Percentiles rank a stretch among this genome's conserved stretches.
These are phyloP conservation scores for Liodrosophila aerea DNA, from an alignment of 2,888 invertebrate species.

Conservation along the genomic window DNA sequence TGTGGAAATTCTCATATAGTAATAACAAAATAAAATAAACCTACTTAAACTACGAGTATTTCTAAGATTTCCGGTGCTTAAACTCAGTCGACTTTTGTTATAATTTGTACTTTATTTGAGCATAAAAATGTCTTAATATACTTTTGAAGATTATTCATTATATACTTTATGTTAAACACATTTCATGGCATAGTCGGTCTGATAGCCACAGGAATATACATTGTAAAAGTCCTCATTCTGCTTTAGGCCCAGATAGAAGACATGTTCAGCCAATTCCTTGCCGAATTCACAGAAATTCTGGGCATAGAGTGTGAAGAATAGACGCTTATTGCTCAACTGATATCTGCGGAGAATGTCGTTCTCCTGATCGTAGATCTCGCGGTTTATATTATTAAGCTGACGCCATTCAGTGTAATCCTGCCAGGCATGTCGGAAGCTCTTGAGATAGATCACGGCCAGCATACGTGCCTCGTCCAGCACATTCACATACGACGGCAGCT, in stretches of 20 bases:
- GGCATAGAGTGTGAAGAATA: slow-evolving; percentile 79
- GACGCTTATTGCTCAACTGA: slow-evolving; percentile 71
- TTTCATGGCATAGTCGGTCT: slow-evolving; percentile 44
- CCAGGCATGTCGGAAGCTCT: slow-evolving; percentile 79
- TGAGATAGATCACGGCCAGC: slow-evolving; percentile 78
- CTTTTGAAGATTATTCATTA: slow-evolving; percentile 1
- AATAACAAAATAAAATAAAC: too few species aligned
- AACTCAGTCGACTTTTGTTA: too few species aligned
- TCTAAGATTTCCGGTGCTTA: too few species aligned
- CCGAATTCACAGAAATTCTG: slow-evolving; percentile 81
- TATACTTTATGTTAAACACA: slow-evolving; percentile 47
- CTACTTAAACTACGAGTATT: too few species aligned
- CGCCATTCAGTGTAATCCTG: slow-evolving; percentile 77
- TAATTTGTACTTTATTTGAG: neutral
- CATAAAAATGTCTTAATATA: slow-evolving; percentile 5
- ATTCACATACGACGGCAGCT: slow-evolving; percentile 77
- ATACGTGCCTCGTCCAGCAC: slow-evolving; percentile 78
- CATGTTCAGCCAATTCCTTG: slow-evolving; percentile 77
- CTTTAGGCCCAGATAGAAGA: slow-evolving; percentile 79
- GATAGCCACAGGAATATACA: slow-evolving; percentile 73
- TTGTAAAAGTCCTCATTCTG: slow-evolving; percentile 74
- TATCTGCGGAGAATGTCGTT: slow-evolving; percentile 71
- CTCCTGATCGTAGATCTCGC: slow-evolving; percentile 75
- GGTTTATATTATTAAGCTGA: slow-evolving; percentile 28
- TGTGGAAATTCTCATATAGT: too few species aligned